Conservation (phyloP, 2,888 invertebrate species). For the Labia minor region DNA sequence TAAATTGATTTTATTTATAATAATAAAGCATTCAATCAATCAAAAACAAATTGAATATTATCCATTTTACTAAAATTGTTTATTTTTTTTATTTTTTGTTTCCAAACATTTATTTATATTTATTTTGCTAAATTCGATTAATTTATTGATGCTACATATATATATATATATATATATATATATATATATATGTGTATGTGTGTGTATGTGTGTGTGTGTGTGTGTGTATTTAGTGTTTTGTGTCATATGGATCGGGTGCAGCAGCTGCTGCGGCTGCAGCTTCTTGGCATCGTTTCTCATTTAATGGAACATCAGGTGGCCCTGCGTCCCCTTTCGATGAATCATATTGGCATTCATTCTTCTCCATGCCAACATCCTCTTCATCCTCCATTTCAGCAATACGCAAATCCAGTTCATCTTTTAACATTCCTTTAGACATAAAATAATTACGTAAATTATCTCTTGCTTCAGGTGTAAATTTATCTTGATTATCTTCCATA, state of each 20-base stretch:
- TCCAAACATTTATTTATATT: no score
- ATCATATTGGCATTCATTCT: background rate
- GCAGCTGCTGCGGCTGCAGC: background rate
- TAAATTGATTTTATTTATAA: no score
- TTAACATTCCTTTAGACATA: constrained; percentile 51
- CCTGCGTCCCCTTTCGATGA: background rate
- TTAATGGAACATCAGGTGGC: background rate
- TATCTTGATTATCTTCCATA: constrained; percentile 58
- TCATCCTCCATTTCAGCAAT: background rate
- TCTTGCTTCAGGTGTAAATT: constrained; percentile 55
- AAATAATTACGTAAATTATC: constrained; percentile 59
- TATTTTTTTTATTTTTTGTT: no score
- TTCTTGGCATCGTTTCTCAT: background rate
- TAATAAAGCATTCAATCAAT: no score
- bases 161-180: no score
- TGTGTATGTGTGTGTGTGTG: no score
- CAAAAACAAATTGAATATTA: no score
- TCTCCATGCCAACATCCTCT: background rate
- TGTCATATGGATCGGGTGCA: background rate
- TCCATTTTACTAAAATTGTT: no score
- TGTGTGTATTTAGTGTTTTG: no score
- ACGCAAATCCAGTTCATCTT: constrained; percentile 44
- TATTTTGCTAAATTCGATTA: no score
- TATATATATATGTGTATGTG: no score
- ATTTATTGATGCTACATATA: no score